Evolutionary conservation across 2,888 invertebrate genomes (phyloP).

Genomic region (Drosophila austrosaltans): DNA sequence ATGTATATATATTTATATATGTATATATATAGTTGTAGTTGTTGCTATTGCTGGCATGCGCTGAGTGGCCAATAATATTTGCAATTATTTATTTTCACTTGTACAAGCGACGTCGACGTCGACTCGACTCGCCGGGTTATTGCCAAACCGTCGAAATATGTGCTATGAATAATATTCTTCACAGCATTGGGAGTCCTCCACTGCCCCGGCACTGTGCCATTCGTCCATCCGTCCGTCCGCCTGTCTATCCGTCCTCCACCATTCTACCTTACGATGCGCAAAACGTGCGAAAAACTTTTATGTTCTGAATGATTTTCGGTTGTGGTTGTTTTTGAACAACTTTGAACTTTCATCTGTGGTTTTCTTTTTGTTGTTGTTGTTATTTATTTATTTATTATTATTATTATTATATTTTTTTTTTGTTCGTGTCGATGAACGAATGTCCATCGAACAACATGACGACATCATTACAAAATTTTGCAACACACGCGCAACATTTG

Average conservation of each 20-base stretch:
- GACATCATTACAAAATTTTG: constrained; percentile 53
- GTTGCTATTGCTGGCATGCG: constrained; percentile 62
- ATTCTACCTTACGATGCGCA: constrained; percentile 26
- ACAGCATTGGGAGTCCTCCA: constrained; percentile 18
- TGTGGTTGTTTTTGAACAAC: constrained; percentile 60
- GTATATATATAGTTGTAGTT: not conserved
- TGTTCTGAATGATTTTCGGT: constrained; percentile 41
- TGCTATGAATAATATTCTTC: constrained; percentile 65
- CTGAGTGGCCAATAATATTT: constrained; percentile 77
- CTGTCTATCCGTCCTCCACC: not conserved
- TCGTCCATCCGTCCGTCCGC: not conserved
- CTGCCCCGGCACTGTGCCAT: not conserved
- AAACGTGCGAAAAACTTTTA: constrained; percentile 76
- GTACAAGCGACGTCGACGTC: constrained; percentile 46
- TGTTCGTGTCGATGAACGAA: constrained; percentile 2
- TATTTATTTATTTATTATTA: not conserved
- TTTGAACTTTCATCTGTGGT: constrained; percentile 63
- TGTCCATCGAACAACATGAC: constrained; percentile 47
- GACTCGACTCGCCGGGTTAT: constrained; percentile 34
- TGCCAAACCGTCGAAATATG: constrained; percentile 66
- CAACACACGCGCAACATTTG: constrained; percentile 68
- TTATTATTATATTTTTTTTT: not conserved
- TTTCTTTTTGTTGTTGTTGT: not conserved
- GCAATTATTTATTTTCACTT: constrained; percentile 74
- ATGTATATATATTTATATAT: too few relatives aligned